Conservation (phyloP, 2,888 invertebrate species). For the Dromius quadrimaculatus region DNA sequence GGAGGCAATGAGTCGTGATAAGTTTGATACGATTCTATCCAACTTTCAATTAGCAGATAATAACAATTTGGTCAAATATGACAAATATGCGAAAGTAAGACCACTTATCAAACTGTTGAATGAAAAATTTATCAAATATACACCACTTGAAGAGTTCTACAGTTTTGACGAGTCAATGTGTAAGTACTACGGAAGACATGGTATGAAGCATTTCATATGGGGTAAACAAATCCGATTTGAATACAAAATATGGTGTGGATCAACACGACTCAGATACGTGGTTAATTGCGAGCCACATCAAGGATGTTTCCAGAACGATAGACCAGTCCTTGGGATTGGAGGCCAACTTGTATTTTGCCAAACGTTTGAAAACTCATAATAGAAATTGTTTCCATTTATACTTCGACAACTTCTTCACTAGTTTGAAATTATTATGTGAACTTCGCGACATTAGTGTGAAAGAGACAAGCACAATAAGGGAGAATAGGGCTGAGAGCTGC, state of each 20-base stretch:
- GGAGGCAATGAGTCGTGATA: slow-evolving; percentile 58
- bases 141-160: slow-evolving; percentile 58
- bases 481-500: slow-evolving; percentile 2
- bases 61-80: slow-evolving; percentile 55
- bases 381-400: slow-evolving; percentile 42
- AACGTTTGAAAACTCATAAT: slow-evolving; percentile 44
- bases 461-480: slow-evolving; percentile 49
- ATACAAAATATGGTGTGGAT: slow-evolving; percentile 59
- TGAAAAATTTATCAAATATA: slow-evolving; percentile 56
- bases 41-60: slow-evolving; percentile 59
- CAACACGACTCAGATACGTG: slow-evolving; percentile 57
- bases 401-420: slow-evolving; percentile 54
- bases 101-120: slow-evolving; percentile 58
- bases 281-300: slow-evolving; percentile 58
- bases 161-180: slow-evolving; percentile 62
- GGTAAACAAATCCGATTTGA: slow-evolving; percentile 59
- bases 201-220: slow-evolving; percentile 59
- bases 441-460: neutral
- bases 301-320: slow-evolving; percentile 54
- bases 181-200: slow-evolving; percentile 61
- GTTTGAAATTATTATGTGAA: slow-evolving; percentile 1
- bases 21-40: slow-evolving; percentile 58
- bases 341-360: slow-evolving; percentile 52
- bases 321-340: slow-evolving; percentile 55
- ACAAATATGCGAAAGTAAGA: slow-evolving; percentile 59